Base-by-base conservation (phyloP, 2,888 invertebrate species). In the Eilema caniola region DNA sequence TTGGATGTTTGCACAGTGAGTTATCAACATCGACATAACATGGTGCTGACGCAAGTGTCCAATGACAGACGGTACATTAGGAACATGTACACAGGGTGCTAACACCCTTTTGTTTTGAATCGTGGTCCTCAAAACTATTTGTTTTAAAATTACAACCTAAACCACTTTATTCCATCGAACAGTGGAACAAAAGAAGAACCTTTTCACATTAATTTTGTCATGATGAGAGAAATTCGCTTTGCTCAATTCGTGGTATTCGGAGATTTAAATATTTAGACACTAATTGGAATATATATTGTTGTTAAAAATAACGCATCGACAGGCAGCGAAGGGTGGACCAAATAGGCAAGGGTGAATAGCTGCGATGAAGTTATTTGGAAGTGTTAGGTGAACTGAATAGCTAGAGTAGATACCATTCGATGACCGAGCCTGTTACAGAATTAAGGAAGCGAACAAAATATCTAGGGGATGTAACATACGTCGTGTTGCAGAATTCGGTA, bases 41-140 rank as follows among this genome's bases (percentile, higher is more conserved):
- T 20, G 12, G n/a, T 62, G 28, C 47, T 66, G 24, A 76, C 72
- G 70, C n/a, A n/a, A 72, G 70, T 73, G 69, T 84, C 82, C 81
- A 83, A 72, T 74, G 79, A 75, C 69, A 72, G 84, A 82, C 77
- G 79, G 81, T 89, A 87, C 81, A 71, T 87, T 87, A 89, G 85
- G 84, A 86, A 84, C 78, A 86, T 87, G n/a, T n/a, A n/a, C n/a
- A 89, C 93, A 93, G 93, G 90, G 89, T 93, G 93, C 92, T 91
- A 90, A 91, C 86, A 88, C 90, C 88, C 85, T 81, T 80, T 83
- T 74, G 69, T 83, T 81, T 28, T 23, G 11, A n/a, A 12, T 24
- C 16, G 57, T 59, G 12, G 23, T 59, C 14, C 16, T 14, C 24
- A 59, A 59, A 25, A 23, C 24, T 59, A 10, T 53, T 53, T 53